These are phyloP conservation scores for Periophthalmus modestus DNA, from an alignment of 2,113 vertebrate genomes.

Conservation along the genomic window DNA sequence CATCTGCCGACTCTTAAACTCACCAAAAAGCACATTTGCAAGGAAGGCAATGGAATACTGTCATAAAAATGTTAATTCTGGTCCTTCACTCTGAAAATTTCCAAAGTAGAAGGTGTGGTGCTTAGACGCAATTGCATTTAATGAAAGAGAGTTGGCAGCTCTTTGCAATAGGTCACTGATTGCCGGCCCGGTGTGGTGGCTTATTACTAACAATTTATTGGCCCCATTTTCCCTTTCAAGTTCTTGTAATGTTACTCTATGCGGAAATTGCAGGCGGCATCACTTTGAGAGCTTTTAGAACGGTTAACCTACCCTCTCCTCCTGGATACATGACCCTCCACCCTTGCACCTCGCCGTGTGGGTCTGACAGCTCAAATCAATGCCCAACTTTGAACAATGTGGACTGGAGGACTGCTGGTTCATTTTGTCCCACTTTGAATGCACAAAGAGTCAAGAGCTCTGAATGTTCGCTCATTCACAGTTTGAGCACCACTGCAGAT, in stretches of 20 bases:
- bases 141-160: slow-evolving; percentile 28
- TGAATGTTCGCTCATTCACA: slow-evolving; percentile 16
- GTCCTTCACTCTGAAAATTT: neutral
- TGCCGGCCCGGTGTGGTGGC: slow-evolving; percentile 26
- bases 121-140: slow-evolving; percentile 18
- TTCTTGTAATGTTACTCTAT: slow-evolving; percentile 37
- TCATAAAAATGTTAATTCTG: slow-evolving; percentile 6
- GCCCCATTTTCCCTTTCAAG: slow-evolving; percentile 36
- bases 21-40: neutral
- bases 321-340: slow-evolving; percentile 24
- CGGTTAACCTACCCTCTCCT: slow-evolving; percentile 29
- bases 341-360: neutral
- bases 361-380: slow-evolving; percentile 26
- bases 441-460: slow-evolving; percentile 4
- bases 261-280: slow-evolving; percentile 47
- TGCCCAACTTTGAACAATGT: slow-evolving; percentile 23
- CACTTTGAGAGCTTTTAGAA: slow-evolving; percentile 26
- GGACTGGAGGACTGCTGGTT: slow-evolving; percentile 11
- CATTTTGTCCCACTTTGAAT: slow-evolving; percentile 9
- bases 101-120: neutral
- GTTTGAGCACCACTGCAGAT: slow-evolving; percentile 6
- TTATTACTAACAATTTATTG: slow-evolving; percentile 45
- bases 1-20: neutral
- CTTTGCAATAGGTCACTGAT: slow-evolving; percentile 28
- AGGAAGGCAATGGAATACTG: neutral